Evolutionary conservation across 1,140 invertebrate genomes (phyloP).

Genomic region (Diorhabda elongata): DNA sequence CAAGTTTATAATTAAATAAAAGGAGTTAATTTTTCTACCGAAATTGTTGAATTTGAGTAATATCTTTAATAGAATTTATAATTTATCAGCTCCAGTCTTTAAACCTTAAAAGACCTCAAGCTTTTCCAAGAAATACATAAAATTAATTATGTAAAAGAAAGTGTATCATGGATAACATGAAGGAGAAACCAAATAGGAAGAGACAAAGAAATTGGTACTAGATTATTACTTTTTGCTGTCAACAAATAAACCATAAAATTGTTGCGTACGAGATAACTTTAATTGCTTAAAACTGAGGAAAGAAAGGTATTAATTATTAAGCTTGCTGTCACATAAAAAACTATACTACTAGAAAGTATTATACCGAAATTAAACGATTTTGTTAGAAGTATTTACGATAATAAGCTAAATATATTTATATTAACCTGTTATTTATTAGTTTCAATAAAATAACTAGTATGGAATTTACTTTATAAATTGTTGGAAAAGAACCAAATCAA

Average conservation of each 20-base stretch:
- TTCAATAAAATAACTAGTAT: too few relatives aligned
- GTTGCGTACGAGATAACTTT: not conserved
- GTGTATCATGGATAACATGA: not conserved
- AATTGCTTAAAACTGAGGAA: too few relatives aligned
- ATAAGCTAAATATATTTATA: too few relatives aligned
- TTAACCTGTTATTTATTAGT: too few relatives aligned
- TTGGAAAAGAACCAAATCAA: too few relatives aligned
- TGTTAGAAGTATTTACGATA: too few relatives aligned
- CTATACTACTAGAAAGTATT: not conserved
- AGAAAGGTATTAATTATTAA: not conserved
- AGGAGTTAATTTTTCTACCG: not conserved
- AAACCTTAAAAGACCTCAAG: not conserved
- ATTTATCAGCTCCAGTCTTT: not conserved
- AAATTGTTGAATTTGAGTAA: too few relatives aligned
- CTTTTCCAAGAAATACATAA: not conserved
- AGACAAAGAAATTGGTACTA: not conserved
- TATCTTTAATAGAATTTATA: too few relatives aligned
- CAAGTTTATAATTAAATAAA: not conserved
- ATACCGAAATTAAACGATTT: too few relatives aligned
- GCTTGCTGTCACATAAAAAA: not conserved
- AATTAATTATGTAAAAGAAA: not conserved
- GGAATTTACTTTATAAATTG: too few relatives aligned
- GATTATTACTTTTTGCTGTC: not conserved
- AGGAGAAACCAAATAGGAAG: not conserved
- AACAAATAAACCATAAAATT: not conserved